phyloP scores from a whole-genome alignment of 2,113 vertebrate species.

The Prunella himalayana region DNA sequence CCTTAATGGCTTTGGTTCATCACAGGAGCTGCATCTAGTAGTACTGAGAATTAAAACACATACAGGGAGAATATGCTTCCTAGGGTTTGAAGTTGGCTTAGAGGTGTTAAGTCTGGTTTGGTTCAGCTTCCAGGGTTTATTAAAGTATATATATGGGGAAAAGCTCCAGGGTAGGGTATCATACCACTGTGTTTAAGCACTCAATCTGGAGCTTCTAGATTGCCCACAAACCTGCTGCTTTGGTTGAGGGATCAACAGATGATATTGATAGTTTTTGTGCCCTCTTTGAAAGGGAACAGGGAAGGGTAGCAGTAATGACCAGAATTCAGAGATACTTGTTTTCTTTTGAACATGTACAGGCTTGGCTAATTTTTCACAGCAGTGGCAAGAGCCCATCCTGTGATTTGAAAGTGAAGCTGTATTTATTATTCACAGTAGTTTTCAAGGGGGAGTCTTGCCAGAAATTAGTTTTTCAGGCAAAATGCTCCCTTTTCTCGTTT shows the following conservation, averaged over 20 bases:
- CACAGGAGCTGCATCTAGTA: neutral
- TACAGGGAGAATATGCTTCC: neutral
- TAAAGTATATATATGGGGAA: neutral
- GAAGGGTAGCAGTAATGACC: neutral
- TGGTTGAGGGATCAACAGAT: neutral
- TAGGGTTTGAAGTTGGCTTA: neutral
- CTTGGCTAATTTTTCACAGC: neutral
- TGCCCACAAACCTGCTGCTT: neutral
- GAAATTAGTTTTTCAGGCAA: neutral
- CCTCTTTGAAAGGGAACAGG: neutral
- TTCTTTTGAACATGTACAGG: neutral
- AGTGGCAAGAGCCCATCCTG: neutral
- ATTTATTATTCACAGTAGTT: neutral
- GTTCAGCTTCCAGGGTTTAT: neutral
- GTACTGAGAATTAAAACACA: neutral
- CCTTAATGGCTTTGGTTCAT: neutral
- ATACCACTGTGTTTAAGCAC: neutral
- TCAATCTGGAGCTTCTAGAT: neutral
- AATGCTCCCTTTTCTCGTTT: neutral
- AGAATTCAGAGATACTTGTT: neutral
- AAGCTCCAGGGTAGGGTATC: neutral
- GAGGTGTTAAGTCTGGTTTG: neutral
- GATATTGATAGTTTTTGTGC: neutral
- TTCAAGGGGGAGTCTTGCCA: neutral
- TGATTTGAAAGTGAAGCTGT: neutral